Conservation (phyloP, 2,113 vertebrate species). For the Hippocampus barbouri region DNA sequence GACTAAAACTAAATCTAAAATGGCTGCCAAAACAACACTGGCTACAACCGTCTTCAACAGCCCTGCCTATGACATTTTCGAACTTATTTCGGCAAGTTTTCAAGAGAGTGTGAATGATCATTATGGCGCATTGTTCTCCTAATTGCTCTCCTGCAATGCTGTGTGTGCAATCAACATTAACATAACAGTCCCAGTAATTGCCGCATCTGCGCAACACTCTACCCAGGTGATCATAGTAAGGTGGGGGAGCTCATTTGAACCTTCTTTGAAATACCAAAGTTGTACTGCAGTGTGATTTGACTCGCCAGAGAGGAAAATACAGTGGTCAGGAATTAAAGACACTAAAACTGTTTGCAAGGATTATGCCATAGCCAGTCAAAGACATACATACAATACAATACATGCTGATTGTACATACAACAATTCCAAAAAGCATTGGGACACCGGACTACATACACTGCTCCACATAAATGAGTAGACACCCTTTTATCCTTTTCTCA, state of each 20-base stretch:
- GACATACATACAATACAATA: too few species aligned
- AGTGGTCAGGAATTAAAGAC: slow-evolving; percentile 42
- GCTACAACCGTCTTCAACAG: neutral
- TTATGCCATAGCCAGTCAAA: slow-evolving; percentile 15
- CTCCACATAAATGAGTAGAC: neutral
- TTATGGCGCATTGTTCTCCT: slow-evolving; percentile 43
- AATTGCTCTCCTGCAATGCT: slow-evolving; percentile 50
- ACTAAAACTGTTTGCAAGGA: slow-evolving; percentile 45
- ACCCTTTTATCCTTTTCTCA: neutral
- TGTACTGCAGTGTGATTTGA: neutral
- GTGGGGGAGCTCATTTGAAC: neutral
- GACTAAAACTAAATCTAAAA: too few species aligned
- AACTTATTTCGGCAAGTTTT: slow-evolving; percentile 11
- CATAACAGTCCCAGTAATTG: slow-evolving; percentile 41
- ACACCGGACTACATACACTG: neutral
- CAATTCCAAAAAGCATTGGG: neutral
- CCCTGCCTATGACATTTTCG: neutral
- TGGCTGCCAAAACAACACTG: too few species aligned
- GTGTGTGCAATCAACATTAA: slow-evolving; percentile 54
- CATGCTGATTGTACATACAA: too few species aligned
- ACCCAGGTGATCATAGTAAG: slow-evolving; percentile 30
- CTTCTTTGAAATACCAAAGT: slow-evolving; percentile 1
- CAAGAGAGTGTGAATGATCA: slow-evolving; percentile 26
- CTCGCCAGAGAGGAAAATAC: neutral
- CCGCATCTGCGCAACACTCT: slow-evolving; percentile 33